phyloP scores from a whole-genome alignment of 2,888 invertebrate species.

The Drosophila paracracens region DNA sequence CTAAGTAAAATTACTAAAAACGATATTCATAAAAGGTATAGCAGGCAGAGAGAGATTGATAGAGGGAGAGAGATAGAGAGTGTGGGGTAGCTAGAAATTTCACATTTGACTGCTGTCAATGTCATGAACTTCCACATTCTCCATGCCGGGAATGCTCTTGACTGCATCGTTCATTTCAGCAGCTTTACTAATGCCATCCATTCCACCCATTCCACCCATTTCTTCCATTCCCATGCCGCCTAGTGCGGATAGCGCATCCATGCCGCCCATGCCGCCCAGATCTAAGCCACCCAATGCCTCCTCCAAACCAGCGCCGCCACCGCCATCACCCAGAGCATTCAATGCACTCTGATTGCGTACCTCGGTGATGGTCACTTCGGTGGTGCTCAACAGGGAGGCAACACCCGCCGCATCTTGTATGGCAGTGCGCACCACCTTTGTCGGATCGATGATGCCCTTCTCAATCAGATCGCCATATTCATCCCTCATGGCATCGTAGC shows the following conservation, averaged over 20 bases:
- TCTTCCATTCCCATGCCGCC: conserved; percentile 37
- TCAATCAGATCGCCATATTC: conserved; percentile 95
- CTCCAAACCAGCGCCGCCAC: conserved; percentile 70
- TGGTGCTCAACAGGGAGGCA: conserved; percentile 97
- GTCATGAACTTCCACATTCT: conserved; percentile 65
- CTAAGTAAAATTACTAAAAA: conserved; percentile 1
- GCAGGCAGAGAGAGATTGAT: neutral
- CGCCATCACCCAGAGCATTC: conserved; percentile 87
- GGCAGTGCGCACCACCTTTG: conserved; percentile 95
- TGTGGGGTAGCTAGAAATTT: neutral
- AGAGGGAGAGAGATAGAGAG: neutral
- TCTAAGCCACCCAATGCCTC: conserved; percentile 83
- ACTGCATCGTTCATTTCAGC: conserved; percentile 64
- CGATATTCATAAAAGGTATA: neutral
- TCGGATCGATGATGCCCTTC: conserved; percentile 97
- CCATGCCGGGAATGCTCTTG: conserved; percentile 65
- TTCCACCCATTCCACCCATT: conserved; percentile 39
- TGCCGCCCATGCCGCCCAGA: conserved; percentile 40
- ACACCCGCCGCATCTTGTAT: conserved; percentile 97
- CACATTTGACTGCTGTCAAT: conserved; percentile 47
- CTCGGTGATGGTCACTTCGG: conserved; percentile 97
- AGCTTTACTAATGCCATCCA: conserved; percentile 22
- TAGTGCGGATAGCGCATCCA: conserved; percentile 23
- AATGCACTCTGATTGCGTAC: conserved; percentile 93
- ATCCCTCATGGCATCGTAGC: conserved; percentile 95